Base-by-base conservation (phyloP, 1,140 invertebrate species). In the Solenopsis invicta region DNA sequence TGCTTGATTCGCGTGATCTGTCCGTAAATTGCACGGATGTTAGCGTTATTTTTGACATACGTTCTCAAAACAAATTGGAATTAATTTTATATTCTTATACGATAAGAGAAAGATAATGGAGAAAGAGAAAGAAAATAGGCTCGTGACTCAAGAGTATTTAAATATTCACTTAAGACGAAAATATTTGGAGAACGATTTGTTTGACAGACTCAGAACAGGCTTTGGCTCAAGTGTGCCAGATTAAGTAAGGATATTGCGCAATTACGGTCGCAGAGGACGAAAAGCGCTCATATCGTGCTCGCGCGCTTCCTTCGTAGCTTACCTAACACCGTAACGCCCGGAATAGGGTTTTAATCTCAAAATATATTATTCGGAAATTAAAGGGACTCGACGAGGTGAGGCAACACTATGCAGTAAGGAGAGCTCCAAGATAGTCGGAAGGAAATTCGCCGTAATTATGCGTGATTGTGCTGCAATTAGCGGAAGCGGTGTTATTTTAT, bases 211-310 rank as follows among this genome's bases (percentile, higher is more conserved):
- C 88, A 67, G 80, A 85, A 75, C 56, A n/a, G 29, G 54, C 59
- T 89, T 89, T 80, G 78, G 67, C 52, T 74, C 62, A 80, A 88
- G 80, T 86, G 41, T 54, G 81, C 66, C 81, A 75, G 87, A 56
- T 89, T 88, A 89, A 75, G 69, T 69, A 10, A 74, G 87, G 61
- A 89, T 89, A 89, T 89, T 89, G 75, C 75, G 75, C 87, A 86
- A 89, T 89, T 88, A 89, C 61, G 82, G 61, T 69, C 69, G 29
- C 61, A 16, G 75, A 76, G 62, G 48, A 87, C 77, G 81, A 72
- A 86, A 82, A 48, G 76, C 87, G 78, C 41, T 85, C 66, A 80
- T 89, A 90, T 87, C 85, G 75, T 78, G 41, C 76, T 88, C 66
- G 66, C 74, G 76, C 76, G 86, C 52, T 90, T 91, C 87, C 87